Evolutionary conservation across 2,888 invertebrate genomes (phyloP).

Genomic region (Octonoba sinensis): DNA sequence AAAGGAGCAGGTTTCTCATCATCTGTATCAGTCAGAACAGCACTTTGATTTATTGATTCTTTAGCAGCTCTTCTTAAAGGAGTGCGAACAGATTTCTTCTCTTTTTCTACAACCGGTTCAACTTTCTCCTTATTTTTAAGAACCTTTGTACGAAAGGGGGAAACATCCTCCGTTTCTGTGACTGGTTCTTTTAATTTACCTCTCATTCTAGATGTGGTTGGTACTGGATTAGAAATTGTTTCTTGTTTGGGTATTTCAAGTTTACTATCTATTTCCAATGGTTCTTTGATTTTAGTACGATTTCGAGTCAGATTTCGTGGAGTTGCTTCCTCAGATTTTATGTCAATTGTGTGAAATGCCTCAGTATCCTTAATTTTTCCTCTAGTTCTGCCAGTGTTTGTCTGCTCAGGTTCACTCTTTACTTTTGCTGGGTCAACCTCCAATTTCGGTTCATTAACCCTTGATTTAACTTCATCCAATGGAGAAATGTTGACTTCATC

Average conservation of each 20-base stretch:
- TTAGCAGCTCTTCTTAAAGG: slow-evolving; percentile 43
- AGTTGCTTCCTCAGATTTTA: slow-evolving; percentile 13
- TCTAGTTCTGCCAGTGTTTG: slow-evolving; percentile 10
- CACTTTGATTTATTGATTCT: slow-evolving; percentile 24
- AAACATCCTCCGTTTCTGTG: slow-evolving; percentile 32
- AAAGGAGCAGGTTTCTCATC: slow-evolving; percentile 28
- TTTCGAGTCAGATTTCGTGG: slow-evolving; percentile 49
- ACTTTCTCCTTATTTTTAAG: slow-evolving; percentile 40
- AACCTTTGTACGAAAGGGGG: slow-evolving; percentile 5
- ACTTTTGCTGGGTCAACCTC: slow-evolving; percentile 22
- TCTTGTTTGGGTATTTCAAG: slow-evolving; percentile 15
- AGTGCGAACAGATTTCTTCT: slow-evolving; percentile 26
- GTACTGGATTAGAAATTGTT: neutral
- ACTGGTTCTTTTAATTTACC: slow-evolving; percentile 22
- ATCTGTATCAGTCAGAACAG: slow-evolving; percentile 45
- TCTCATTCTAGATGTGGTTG: slow-evolving; percentile 25
- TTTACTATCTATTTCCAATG: slow-evolving; percentile 28
- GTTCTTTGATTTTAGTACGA: slow-evolving; percentile 34
- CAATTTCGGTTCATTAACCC: slow-evolving; percentile 7
- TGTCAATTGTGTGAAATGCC: neutral
- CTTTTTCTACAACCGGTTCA: slow-evolving; percentile 15
- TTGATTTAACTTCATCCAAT: slow-evolving; percentile 9
- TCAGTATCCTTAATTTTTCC: slow-evolving; percentile 21
- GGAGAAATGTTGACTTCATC: slow-evolving; percentile 26
- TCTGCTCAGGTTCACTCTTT: slow-evolving; percentile 28